These are phyloP conservation scores for Neocloeon triangulifer DNA, from an alignment of 1,140 invertebrate species.

Conservation along the genomic window DNA sequence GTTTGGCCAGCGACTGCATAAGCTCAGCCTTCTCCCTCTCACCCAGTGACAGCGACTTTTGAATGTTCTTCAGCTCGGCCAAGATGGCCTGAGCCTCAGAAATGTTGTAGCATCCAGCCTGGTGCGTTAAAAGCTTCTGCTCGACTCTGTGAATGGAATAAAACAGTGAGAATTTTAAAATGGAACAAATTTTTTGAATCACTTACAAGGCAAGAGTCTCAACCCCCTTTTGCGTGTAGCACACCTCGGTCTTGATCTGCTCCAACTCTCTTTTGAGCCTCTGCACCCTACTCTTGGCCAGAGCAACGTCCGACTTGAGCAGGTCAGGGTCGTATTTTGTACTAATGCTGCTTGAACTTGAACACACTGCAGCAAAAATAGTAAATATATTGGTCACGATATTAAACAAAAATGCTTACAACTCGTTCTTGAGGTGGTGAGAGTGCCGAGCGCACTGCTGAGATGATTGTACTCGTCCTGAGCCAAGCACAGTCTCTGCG, in stretches of 20 bases:
- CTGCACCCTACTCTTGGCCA: slow-evolving; percentile 70
- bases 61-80: slow-evolving; percentile 76
- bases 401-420: too few species aligned
- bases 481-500: slow-evolving; percentile 72
- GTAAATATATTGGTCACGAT: too few species aligned
- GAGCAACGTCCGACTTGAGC: slow-evolving; percentile 72
- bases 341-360: slow-evolving; percentile 65
- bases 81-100: slow-evolving; percentile 85
- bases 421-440: slow-evolving; percentile 61
- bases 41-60: slow-evolving; percentile 68
- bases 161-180: neutral
- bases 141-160: slow-evolving; percentile 22
- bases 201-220: slow-evolving; percentile 72
- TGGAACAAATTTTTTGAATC: slow-evolving; percentile 5
- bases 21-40: slow-evolving; percentile 83
- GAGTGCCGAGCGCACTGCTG: slow-evolving; percentile 61
- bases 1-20: slow-evolving; percentile 76
- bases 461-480: slow-evolving; percentile 92
- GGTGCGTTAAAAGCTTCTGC: slow-evolving; percentile 39
- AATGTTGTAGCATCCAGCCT: slow-evolving; percentile 52
- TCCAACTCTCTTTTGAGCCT: slow-evolving; percentile 73
- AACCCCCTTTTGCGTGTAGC: slow-evolving; percentile 74
- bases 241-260: slow-evolving; percentile 78
- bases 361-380: slow-evolving; percentile 53
- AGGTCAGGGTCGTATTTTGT: slow-evolving; percentile 88